These are phyloP conservation scores for Conops quadrifasciatus DNA, from an alignment of 2,888 invertebrate genomes.

Conservation along the genomic window DNA sequence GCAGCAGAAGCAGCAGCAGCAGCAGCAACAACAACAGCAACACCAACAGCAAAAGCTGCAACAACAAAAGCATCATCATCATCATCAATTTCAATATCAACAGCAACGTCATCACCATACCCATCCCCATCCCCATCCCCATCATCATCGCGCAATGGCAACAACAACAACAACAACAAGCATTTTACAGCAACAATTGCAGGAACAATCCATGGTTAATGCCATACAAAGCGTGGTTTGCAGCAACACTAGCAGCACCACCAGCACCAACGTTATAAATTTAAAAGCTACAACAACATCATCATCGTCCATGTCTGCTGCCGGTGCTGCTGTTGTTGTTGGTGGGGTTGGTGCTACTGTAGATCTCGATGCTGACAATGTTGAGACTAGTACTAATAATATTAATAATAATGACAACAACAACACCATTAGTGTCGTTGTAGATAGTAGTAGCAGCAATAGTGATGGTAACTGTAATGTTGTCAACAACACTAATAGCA, in stretches of 20 bases:
- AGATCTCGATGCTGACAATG: slow-evolving; percentile 46
- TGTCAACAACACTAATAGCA: slow-evolving; percentile 19
- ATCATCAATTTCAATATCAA: slow-evolving; percentile 17
- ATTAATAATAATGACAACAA: neutral
- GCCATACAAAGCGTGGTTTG: neutral
- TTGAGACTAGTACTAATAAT: neutral
- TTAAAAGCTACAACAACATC: slow-evolving; percentile 22
- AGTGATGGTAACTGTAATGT: slow-evolving; percentile 34
- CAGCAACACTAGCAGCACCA: slow-evolving; percentile 6
- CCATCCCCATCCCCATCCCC: slow-evolving; percentile 42
- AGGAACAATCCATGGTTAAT: slow-evolving; percentile 5
- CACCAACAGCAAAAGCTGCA: slow-evolving; percentile 26
- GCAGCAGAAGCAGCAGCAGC: slow-evolving; percentile 42
- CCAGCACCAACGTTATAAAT: slow-evolving; percentile 7
- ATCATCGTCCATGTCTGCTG: slow-evolving; percentile 38
- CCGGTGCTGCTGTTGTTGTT: slow-evolving; percentile 35
- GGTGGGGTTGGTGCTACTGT: slow-evolving; percentile 38
- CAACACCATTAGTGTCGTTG: neutral
- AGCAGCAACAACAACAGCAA: slow-evolving; percentile 13
- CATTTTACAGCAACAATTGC: slow-evolving; percentile 34
- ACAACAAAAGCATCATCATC: slow-evolving; percentile 27
- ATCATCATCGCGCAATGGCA: slow-evolving; percentile 11
- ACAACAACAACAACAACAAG: slow-evolving; percentile 10
- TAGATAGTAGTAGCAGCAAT: neutral
- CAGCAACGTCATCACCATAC: slow-evolving; percentile 24